phyloP scores from a whole-genome alignment of 2,888 invertebrate species.

The Lamellibrachia satsuma region DNA sequence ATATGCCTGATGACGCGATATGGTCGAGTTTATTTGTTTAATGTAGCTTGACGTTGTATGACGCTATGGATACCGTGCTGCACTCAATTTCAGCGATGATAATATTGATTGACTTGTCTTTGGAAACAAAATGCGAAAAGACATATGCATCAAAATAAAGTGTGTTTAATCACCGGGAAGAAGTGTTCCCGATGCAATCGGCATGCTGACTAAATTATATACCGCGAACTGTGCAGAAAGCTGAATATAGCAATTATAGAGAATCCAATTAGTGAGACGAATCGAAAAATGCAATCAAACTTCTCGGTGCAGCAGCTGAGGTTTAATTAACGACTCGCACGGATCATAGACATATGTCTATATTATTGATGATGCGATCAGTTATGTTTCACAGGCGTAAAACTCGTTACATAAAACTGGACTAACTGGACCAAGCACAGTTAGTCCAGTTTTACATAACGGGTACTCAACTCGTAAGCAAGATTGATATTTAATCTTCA shows the following conservation, averaged over 20 bases:
- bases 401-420: neutral
- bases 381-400: neutral
- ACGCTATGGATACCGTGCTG: no score
- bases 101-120: no score
- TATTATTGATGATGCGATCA: neutral
- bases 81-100: no score
- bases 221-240: neutral
- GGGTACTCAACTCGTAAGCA: neutral
- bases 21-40: no score
- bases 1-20: no score
- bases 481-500: no score
- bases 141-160: neutral
- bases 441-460: neutral
- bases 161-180: neutral
- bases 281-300: neutral
- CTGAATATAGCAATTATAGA: neutral
- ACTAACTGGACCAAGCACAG: neutral
- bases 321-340: neutral
- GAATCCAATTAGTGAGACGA: neutral
- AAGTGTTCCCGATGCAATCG: neutral
- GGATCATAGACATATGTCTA: neutral
- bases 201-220: neutral
- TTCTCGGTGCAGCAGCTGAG: neutral
- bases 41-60: no score
- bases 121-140: no score